Evolutionary conservation across 2,888 invertebrate species (phyloP), one percentile per base, ranked within the genome.

Genomic region (Blastobasis lacticolella): DNA sequence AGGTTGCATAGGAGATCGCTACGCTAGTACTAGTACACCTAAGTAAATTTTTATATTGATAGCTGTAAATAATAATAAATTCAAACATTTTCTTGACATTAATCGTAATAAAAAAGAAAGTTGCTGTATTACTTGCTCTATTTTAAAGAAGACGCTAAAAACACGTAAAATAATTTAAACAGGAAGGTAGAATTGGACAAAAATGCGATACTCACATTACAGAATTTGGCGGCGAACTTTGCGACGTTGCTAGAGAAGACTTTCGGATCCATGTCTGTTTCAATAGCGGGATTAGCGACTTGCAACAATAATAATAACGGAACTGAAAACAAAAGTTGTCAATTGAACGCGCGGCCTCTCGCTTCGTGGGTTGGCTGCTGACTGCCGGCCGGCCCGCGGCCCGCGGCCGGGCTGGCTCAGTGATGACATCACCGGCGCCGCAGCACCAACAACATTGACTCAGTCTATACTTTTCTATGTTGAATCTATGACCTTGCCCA

Each of bases 191-290:
- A 23, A 23, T 23, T 23, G 23, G 23, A 23, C 23, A 23, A 3
- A 23, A 23, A 23, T 3, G 23, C 23, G 23, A 10, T 51, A 82
- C 83, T 84, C 72, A 90, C 90, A 81, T 88, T 84, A 61, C 87
- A 88, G 60, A 90, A 86, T 58, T 81, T 81, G 0, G 85, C 81
- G 10, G 88, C 83, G 64, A 88, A 88, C 51, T 72, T 70, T 9
- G 81, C 76, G 53, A 88, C 75, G 40, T 78, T 69, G 38, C 77
- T 68, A 49, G 82, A 74, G n/a, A 86, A 57, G 36, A 71, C 65
- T 63, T 80, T 80, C 42, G 76, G 59, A 60, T 84, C 78, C 81
- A 88, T 85, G 46, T 66, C 74, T 59, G 64, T 42, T 23, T 23
- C 23, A 23, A 23, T 57, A 47, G 61, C 50, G 45, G 60, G 61